Evolutionary conservation across 2,888 invertebrate species (phyloP).

Genomic region (Alsophila aescularia): DNA sequence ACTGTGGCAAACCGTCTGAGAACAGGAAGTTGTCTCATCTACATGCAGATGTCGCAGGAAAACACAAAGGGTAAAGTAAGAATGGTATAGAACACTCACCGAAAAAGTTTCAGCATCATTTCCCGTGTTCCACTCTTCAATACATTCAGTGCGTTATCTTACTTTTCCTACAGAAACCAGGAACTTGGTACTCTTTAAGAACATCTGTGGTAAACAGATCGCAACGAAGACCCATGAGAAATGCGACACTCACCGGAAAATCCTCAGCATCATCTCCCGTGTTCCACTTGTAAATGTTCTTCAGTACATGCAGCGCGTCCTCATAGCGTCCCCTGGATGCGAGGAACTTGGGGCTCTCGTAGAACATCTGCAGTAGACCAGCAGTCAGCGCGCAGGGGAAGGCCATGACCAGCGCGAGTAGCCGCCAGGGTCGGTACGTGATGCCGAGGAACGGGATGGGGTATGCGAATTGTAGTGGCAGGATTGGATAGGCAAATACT

Average conservation of each 20-base stretch:
- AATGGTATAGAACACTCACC: too few relatives aligned
- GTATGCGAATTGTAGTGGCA: slow-evolving; percentile 27
- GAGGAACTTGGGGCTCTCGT: slow-evolving; percentile 92
- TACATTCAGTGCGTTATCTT: too few relatives aligned
- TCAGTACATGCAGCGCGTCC: slow-evolving; percentile 81
- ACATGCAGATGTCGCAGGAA: too few relatives aligned
- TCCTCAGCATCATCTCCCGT: slow-evolving; percentile 63
- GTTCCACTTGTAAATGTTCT: slow-evolving; percentile 68
- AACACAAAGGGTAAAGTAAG: too few relatives aligned
- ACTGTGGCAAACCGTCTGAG: too few relatives aligned
- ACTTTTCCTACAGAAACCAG: too few relatives aligned
- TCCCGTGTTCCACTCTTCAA: too few relatives aligned
- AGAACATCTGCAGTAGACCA: slow-evolving; percentile 82
- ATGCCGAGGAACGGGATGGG: slow-evolving; percentile 86
- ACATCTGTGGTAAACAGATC: too few relatives aligned
- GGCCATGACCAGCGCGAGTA: slow-evolving; percentile 87
- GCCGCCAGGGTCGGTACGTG: slow-evolving; percentile 89
- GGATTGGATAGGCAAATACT: slow-evolving; percentile 25
- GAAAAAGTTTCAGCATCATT: too few relatives aligned
- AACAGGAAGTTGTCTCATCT: too few relatives aligned
- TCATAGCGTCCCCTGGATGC: slow-evolving; percentile 84
- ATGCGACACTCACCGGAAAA: slow-evolving; percentile 63
- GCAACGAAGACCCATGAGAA: not conserved
- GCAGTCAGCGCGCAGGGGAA: slow-evolving; percentile 87
- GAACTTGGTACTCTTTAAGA: too few relatives aligned